Conservation (phyloP, 2,113 vertebrate species). For the Otocyon megalotis region DNA sequence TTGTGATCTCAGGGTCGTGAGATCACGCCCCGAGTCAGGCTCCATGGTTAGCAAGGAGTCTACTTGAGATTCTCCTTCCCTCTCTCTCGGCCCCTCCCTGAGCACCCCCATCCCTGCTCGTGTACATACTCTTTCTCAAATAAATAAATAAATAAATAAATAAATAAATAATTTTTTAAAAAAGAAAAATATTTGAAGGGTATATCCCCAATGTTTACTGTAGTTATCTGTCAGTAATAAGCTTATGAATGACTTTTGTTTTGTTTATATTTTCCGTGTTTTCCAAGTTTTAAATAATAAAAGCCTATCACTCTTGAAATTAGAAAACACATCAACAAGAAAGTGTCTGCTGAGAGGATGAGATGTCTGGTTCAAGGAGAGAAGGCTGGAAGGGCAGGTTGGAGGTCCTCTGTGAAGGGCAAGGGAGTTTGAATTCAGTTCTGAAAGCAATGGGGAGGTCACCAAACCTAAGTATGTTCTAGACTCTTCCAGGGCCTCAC, state of each 20-base stretch:
- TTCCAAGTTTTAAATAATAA: conserved; percentile 55
- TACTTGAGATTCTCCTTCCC: neutral
- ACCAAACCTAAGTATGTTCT: neutral
- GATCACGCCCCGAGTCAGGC: neutral
- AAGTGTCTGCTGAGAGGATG: neutral
- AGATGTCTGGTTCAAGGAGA: neutral
- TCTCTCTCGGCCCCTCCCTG: neutral
- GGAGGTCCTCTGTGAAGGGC: neutral
- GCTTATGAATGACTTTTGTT: neutral
- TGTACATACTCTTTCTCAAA: neutral
- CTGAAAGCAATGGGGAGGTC: neutral
- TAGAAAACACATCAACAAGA: neutral
- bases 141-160: neutral
- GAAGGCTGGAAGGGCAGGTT: neutral
- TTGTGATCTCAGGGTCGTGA: neutral
- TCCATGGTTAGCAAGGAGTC: neutral
- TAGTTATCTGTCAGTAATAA: neutral
- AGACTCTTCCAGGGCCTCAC: accelerated
- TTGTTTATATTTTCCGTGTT: conserved; percentile 40
- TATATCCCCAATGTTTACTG: neutral
- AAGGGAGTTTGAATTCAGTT: neutral
- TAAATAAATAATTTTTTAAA: neutral
- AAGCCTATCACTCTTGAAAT: neutral
- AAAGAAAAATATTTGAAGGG: neutral
- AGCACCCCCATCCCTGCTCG: neutral